These are phyloP conservation scores for Sparidentex hasta DNA, from an alignment of 2,797 vertebrate genomes.

Conservation along the genomic window DNA sequence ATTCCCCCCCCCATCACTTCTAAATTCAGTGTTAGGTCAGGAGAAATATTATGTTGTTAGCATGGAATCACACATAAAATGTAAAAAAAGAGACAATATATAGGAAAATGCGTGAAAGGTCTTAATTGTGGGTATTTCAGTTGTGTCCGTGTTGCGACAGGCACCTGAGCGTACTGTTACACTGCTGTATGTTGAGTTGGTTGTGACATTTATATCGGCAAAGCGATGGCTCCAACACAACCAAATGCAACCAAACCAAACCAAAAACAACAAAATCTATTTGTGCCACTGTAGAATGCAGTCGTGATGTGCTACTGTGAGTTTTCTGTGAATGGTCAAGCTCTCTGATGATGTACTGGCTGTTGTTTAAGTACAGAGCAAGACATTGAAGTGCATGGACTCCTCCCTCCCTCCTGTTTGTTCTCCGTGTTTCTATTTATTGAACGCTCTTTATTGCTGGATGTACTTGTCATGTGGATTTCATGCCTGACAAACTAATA, in stretches of 20 bases:
- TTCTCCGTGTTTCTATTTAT: conserved; percentile 39
- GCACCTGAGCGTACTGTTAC: conserved; percentile 6
- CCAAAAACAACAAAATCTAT: background rate
- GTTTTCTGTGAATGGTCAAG: background rate
- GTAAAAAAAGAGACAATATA: background rate
- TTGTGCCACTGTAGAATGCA: conserved; percentile 10
- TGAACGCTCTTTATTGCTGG: conserved; percentile 35
- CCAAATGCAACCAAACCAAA: no score
- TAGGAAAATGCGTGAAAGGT: conserved; percentile 30
- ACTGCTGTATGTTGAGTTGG: conserved; percentile 12
- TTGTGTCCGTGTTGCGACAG: conserved; percentile 24
- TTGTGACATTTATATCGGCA: background rate
- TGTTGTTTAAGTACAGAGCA: conserved; percentile 15
- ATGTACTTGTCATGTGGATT: conserved; percentile 24
- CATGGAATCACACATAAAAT: conserved; percentile 4
- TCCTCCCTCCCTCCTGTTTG: conserved; percentile 21
- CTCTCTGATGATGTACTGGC: conserved; percentile 7
- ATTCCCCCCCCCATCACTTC: background rate
- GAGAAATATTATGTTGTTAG: background rate
- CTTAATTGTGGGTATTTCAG: conserved; percentile 40
- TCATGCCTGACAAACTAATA: conserved; percentile 29
- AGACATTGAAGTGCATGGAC: conserved; percentile 17
- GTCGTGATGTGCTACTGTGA: background rate
- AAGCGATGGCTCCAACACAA: background rate
- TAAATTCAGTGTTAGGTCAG: background rate